Conservation (phyloP, 2,797 vertebrate species). For the Hoplostethus atlanticus region DNA sequence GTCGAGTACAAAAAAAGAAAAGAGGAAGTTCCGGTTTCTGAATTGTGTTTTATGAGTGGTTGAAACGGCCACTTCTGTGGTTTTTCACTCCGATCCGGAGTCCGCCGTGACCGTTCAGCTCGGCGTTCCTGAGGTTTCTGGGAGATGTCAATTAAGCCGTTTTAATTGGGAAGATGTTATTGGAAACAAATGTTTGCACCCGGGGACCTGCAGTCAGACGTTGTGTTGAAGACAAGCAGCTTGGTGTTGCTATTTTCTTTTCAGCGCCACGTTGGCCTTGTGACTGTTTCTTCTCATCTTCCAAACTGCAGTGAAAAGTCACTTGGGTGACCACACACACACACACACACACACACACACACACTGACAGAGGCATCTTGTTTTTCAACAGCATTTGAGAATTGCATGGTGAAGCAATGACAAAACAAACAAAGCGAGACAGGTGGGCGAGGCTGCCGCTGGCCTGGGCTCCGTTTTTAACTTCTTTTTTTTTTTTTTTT, state of each 20-base stretch:
- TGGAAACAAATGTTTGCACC: constrained; percentile 68
- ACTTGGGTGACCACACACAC: constrained; percentile 18
- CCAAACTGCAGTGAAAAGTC: constrained; percentile 46
- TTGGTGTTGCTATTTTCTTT: constrained; percentile 19
- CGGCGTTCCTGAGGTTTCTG: constrained; percentile 76
- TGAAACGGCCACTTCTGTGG: constrained; percentile 79
- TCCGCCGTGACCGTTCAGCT: constrained; percentile 65
- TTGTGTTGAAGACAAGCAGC: constrained; percentile 3
- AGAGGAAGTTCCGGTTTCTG: constrained; percentile 81
- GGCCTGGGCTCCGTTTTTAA: constrained; percentile 16
- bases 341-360: constrained; percentile 8
- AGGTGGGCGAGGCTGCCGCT: constrained; percentile 53
- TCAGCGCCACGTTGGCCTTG: constrained; percentile 40
- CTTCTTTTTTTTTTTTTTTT: neutral
- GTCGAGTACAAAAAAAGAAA: constrained; percentile 72
- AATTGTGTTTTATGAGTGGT: constrained; percentile 82
- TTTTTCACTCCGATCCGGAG: constrained; percentile 44
- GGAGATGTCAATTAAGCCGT: constrained; percentile 75
- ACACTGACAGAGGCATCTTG: constrained; percentile 41
- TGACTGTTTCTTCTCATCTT: constrained; percentile 48
- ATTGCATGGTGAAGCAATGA: constrained; percentile 43
- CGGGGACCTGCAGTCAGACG: constrained; percentile 16
- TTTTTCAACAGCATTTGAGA: constrained; percentile 57
- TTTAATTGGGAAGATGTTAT: constrained; percentile 80
- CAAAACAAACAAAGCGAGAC: constrained; percentile 59